A percentile compares a stretch with the other conserved stretches of the same genome.
Conservation (phyloP, 2,888 invertebrate genomes). For the Brenthis daphne region DNA sequence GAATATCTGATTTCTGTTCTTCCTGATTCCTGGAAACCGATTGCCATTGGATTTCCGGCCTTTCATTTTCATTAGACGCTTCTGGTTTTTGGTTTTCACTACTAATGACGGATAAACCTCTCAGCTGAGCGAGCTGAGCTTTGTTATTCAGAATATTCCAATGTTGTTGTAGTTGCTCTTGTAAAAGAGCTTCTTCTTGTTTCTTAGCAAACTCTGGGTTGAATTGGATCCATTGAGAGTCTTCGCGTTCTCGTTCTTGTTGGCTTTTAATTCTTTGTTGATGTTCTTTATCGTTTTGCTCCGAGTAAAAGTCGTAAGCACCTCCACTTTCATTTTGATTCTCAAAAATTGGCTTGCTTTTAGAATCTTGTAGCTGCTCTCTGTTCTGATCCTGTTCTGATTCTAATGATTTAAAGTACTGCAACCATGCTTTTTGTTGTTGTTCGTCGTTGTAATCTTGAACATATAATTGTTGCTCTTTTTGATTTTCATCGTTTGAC, state of each 20-base stretch:
- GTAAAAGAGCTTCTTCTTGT: slow-evolving; percentile 18
- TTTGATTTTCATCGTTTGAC: slow-evolving; percentile 27
- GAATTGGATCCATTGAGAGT: slow-evolving; percentile 40
- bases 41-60: slow-evolving; percentile 47
- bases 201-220: slow-evolving; percentile 35
- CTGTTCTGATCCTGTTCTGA: slow-evolving; percentile 6
- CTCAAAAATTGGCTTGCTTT: slow-evolving; percentile 6
- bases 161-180: no score
- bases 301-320: slow-evolving; percentile 10
- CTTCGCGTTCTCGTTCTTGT: slow-evolving; percentile 28
- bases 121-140: slow-evolving; percentile 34
- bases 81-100: slow-evolving; percentile 26
- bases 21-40: slow-evolving; percentile 51
- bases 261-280: slow-evolving; percentile 10
- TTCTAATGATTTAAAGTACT: slow-evolving; percentile 6
- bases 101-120: slow-evolving; percentile 27
- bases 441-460: slow-evolving; percentile 29
- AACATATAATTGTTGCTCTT: slow-evolving; percentile 36
- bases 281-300: slow-evolving; percentile 10
- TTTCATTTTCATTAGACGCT: slow-evolving; percentile 23
- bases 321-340: slow-evolving; percentile 12
- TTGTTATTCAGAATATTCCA: no score
- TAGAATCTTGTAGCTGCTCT: not conserved
- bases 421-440: slow-evolving; percentile 12
- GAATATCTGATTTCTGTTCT: slow-evolving; percentile 44